Percentiles rank a stretch among this genome's conserved stretches.
These are phyloP conservation scores for Momotus momota DNA, from an alignment of 2,797 vertebrate genomes.

Conservation along the genomic window DNA sequence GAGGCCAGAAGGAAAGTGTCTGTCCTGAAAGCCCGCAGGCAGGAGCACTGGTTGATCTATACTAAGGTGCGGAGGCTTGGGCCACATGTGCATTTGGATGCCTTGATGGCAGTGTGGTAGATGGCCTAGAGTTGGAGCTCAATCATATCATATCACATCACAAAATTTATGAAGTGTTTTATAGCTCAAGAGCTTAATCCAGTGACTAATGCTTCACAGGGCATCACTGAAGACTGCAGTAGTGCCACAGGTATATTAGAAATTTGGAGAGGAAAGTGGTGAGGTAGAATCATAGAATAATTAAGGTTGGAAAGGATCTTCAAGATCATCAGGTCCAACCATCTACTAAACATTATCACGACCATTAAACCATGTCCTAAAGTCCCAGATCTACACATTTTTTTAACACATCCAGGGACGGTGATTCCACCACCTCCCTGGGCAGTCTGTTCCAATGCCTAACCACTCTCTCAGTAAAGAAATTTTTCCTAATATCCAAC, in stretches of 20 bases:
- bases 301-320: no score
- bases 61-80: not conserved
- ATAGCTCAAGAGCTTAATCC: not conserved
- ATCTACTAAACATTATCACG: no score
- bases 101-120: not conserved
- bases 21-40: not conserved
- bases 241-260: not conserved
- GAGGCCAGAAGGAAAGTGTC: not conserved
- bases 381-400: no score
- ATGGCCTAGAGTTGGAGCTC: not conserved
- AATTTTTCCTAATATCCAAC: no score
- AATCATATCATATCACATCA: fast-evolving
- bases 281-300: not conserved
- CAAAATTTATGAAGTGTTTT: not conserved
- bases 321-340: no score
- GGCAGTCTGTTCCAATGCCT: no score
- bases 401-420: no score
- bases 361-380: no score
- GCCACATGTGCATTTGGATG: not conserved
- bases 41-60: not conserved
- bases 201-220: not conserved
- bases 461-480: no score
- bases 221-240: not conserved
- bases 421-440: no score
- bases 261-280: not conserved